Conservation (phyloP, 1,140 invertebrate genomes). For the Bombus waltoni region DNA sequence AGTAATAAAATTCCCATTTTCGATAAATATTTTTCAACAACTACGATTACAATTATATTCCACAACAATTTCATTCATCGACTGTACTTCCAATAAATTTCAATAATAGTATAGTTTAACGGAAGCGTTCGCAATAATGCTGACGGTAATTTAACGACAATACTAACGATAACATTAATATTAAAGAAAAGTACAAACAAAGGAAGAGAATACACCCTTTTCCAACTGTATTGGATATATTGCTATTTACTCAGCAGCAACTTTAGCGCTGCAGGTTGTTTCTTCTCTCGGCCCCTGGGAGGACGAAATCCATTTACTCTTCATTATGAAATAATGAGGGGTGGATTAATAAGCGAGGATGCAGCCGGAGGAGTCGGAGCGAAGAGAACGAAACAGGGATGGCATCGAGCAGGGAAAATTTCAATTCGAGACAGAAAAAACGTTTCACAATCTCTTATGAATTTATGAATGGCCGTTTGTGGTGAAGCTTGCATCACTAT, state of each 20-base stretch:
- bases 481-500: background rate
- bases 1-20: background rate
- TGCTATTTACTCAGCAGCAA: conserved; percentile 40
- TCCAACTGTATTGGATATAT: conserved; percentile 41
- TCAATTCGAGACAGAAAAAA: conserved; percentile 13
- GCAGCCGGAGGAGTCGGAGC: background rate
- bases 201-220: background rate
- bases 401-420: background rate
- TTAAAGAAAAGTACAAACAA: background rate
- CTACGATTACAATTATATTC: background rate
- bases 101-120: background rate
- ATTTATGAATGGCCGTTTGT: conserved; percentile 1
- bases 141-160: background rate
- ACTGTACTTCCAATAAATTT: background rate
- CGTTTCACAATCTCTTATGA: background rate
- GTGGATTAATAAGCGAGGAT: conserved; percentile 52
- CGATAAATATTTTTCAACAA: background rate
- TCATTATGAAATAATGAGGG: conserved; percentile 59
- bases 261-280: conserved; percentile 52
- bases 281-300: conserved; percentile 34
- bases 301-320: conserved; percentile 64
- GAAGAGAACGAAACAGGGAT: background rate
- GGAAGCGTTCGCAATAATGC: background rate
- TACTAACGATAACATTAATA: conserved; percentile 28
- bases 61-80: background rate